These are phyloP conservation scores for Caenorhabditis angaria DNA, from an alignment of 2,888 invertebrate genomes.

Conservation along the genomic window DNA sequence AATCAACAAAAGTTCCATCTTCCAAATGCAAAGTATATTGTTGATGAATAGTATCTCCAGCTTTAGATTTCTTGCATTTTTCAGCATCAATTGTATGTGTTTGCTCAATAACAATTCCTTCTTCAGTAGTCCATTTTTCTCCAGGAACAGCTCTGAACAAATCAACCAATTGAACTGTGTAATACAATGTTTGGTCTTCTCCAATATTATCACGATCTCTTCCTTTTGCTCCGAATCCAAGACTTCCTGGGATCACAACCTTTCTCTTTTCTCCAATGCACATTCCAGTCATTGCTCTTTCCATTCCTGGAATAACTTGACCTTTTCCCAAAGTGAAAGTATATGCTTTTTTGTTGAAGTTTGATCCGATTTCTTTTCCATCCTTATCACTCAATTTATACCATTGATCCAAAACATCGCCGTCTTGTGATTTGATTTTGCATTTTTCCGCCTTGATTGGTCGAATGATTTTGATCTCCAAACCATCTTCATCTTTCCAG, in stretches of 20 bases:
- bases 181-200: slow-evolving; percentile 68
- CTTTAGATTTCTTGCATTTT: slow-evolving; percentile 55
- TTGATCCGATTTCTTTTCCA: slow-evolving; percentile 71
- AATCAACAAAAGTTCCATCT: slow-evolving; percentile 71
- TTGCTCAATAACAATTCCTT: slow-evolving; percentile 50
- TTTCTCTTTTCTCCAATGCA: slow-evolving; percentile 72
- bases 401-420: slow-evolving; percentile 66
- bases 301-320: slow-evolving; percentile 71
- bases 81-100: slow-evolving; percentile 56
- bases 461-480: slow-evolving; percentile 68
- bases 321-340: slow-evolving; percentile 68
- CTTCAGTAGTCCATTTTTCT: slow-evolving; percentile 69
- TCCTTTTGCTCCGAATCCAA: slow-evolving; percentile 66
- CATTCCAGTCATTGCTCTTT: slow-evolving; percentile 70
- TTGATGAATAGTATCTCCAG: slow-evolving; percentile 68
- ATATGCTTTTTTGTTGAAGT: slow-evolving; percentile 72
- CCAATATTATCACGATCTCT: slow-evolving; percentile 64
- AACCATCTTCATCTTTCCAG: slow-evolving; percentile 68
- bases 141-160: slow-evolving; percentile 70
- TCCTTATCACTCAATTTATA: slow-evolving; percentile 69
- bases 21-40: slow-evolving; percentile 68
- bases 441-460: slow-evolving; percentile 71
- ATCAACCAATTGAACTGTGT: slow-evolving; percentile 70
- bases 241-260: slow-evolving; percentile 68
- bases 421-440: slow-evolving; percentile 64